Base-by-base conservation (phyloP, 1,140 invertebrate species). In the Tetragonula clypearis region DNA sequence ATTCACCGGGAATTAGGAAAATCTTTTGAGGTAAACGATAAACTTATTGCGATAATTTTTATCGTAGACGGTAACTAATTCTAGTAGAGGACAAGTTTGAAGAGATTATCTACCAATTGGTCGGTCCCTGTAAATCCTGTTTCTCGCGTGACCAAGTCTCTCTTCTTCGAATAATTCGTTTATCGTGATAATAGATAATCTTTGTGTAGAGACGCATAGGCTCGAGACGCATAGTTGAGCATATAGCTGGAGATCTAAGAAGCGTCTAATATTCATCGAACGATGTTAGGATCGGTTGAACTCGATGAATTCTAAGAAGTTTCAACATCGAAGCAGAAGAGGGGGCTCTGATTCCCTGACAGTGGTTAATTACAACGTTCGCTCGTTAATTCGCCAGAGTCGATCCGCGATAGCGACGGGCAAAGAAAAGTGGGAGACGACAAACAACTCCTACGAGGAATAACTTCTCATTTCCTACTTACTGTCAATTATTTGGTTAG, bases 401-500 rank as follows among this genome's bases (percentile, higher is more conserved):
- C 56, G 82, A 79, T 79, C 60, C 76, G 82, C 82, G 74, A 84
- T 84, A 84, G 56, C 56, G 26, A 35, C 62, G n/a, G 21, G 30
- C 19, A 79, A 79, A 72, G 68, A 72, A 76, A 82, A 84, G 77
- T 79, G 82, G 77, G 77, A 79, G 82, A 79, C 76, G 82, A 79
- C 77, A 79, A 84, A 79, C 82, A 79, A 84, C 82, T 84, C 77
- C 82, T 84, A 84, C 82, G 82, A 84, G 82, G 76, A 84, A 84
- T 84, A 84, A 84, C 82, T 84, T 78, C 82, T 84, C 82, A 84
- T 84, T 84, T 84, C 82, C 82, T 84, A 79, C 82, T 84, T 84
- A 84, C 82, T 84, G 82, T 84, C 82, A 84, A 84, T 84, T 84
- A 84, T 84, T 84, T 79, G 82, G 82, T 84, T 84, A 84, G 82